Percentiles rank a stretch among this genome's conserved stretches.
Conservation (phyloP, 2,888 invertebrate species). For the Branchellion lobata region DNA sequence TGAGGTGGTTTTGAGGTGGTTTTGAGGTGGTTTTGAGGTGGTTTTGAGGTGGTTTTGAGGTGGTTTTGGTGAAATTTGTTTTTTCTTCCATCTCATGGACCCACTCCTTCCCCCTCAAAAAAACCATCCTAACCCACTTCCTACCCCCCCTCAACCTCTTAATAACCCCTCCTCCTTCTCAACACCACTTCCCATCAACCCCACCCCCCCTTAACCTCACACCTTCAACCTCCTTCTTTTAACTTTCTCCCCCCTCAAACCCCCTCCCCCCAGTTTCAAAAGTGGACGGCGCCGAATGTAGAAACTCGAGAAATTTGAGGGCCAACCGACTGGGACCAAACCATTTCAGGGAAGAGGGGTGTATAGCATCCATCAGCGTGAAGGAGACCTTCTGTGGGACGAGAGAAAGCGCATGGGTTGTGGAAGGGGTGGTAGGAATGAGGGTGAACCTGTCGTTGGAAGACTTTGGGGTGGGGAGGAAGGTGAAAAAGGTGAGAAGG, state of each 20-base stretch:
- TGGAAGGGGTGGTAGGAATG: constrained; percentile 46
- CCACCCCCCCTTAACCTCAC: not conserved
- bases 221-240: too few relatives aligned
- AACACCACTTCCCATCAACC: not conserved
- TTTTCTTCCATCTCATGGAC: too few relatives aligned
- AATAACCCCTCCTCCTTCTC: too few relatives aligned
- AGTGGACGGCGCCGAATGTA: constrained; percentile 48
- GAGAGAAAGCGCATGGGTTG: constrained; percentile 49
- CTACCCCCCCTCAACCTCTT: too few relatives aligned
- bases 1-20: not conserved
- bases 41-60: not conserved
- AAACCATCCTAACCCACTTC: not conserved
- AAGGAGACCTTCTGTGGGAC: constrained; percentile 47
- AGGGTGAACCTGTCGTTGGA: constrained; percentile 46
- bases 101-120: not conserved
- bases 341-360: constrained; percentile 33
- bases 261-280: constrained; percentile 45
- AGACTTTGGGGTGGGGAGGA: constrained; percentile 42
- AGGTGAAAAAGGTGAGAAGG: not conserved
- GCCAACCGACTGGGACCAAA: constrained; percentile 24
- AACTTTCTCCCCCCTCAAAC: not conserved
- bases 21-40: not conserved
- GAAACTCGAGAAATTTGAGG: constrained; percentile 40
- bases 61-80: too few relatives aligned
- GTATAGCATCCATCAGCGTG: constrained; percentile 49